These are phyloP conservation scores for Halocynthia roretzi DNA, from an alignment of 23 tunicate genomes.

Conservation along the genomic window DNA sequence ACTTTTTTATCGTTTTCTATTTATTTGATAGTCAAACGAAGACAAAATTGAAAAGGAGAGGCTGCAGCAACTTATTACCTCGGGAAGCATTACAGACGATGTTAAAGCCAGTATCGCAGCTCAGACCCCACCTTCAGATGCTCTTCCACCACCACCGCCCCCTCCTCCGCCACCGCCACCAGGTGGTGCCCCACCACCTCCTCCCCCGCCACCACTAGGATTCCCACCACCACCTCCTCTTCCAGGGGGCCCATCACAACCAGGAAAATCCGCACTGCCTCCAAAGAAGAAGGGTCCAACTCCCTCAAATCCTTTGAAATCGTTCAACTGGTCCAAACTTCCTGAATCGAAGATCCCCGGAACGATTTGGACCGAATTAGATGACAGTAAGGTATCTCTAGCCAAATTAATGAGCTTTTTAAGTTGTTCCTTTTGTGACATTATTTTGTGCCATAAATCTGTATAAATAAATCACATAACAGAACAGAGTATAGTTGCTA, in stretches of 20 bases:
- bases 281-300: conserved; percentile 74
- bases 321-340: conserved; percentile 96
- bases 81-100: conserved; percentile 70
- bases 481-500: too few species aligned
- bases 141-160: conserved; percentile 27
- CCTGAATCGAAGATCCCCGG: conserved; percentile 71
- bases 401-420: neutral
- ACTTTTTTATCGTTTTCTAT: neutral
- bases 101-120: conserved; percentile 43
- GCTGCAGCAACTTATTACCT: conserved; percentile 46
- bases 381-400: conserved; percentile 59
- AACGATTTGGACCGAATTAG: conserved; percentile 85
- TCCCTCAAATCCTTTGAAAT: conserved; percentile 82
- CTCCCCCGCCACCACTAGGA: conserved; percentile 67
- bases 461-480: too few species aligned
- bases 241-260: conserved; percentile 17
- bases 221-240: conserved; percentile 82
- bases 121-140: conserved; percentile 24
- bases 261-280: neutral
- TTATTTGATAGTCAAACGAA: conserved; percentile 27
- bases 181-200: conserved; percentile 70
- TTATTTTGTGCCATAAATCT: neutral
- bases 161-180: conserved; percentile 66
- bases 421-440: neutral
- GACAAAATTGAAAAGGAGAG: conserved; percentile 67